A percentile compares a stretch with the other conserved stretches of the same genome.
phyloP scores from a whole-genome alignment of 1,140 invertebrate species.

The Helicoverpa zea region DNA sequence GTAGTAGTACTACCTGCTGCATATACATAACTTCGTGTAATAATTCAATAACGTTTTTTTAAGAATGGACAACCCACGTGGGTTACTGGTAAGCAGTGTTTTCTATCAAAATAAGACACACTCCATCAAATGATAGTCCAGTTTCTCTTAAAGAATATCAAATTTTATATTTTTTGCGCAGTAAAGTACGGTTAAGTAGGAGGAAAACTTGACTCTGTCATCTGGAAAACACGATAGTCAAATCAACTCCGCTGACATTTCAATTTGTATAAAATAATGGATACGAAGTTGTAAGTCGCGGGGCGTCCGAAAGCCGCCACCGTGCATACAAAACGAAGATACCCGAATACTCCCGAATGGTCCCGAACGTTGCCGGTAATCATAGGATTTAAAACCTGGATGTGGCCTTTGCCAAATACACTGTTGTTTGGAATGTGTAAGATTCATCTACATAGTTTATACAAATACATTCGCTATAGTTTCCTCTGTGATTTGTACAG shows the following conservation, averaged over 20 bases:
- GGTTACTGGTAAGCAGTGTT: no score
- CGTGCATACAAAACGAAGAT: slow-evolving; percentile 53
- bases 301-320: slow-evolving; percentile 49
- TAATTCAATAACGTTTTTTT: no score
- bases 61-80: no score
- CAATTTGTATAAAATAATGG: slow-evolving; percentile 73
- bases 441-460: no score
- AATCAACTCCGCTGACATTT: slow-evolving; percentile 65
- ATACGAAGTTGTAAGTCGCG: slow-evolving; percentile 56
- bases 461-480: no score
- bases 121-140: no score
- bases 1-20: no score
- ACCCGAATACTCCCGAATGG: slow-evolving; percentile 2
- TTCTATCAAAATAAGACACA: no score
- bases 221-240: slow-evolving; percentile 47
- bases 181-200: not conserved
- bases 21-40: no score
- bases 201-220: not conserved
- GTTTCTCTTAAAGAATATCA: not conserved
- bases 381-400: not conserved
- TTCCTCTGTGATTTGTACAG: no score
- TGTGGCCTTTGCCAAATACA: not conserved
- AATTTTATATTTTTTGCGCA: not conserved
- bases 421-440: not conserved
- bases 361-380: not conserved